A percentile compares a stretch with the other conserved stretches of the same genome.
Conservation (phyloP, 2,797 vertebrate genomes). For the Rhabdophis nuchalis region DNA sequence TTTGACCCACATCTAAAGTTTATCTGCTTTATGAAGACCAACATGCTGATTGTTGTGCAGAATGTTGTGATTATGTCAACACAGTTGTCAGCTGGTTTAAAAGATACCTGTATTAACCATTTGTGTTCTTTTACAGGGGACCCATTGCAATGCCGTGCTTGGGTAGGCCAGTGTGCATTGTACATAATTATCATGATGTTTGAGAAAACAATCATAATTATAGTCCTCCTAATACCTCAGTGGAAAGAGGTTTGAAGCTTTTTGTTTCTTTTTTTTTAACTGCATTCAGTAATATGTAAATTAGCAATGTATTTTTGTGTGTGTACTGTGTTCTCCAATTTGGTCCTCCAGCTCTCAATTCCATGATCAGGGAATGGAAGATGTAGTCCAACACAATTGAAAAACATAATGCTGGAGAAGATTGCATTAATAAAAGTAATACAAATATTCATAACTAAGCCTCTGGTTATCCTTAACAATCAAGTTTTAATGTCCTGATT, state of each 20-base stretch:
- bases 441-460: neutral
- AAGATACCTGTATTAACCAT: neutral
- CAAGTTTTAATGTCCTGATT: neutral
- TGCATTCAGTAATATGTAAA: neutral
- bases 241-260: conserved; percentile 87
- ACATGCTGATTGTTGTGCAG: neutral
- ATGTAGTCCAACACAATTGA: neutral
- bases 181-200: conserved; percentile 98
- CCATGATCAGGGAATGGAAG: neutral
- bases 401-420: neutral
- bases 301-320: neutral
- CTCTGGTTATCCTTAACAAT: neutral
- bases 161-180: conserved; percentile 92
- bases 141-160: conserved; percentile 89
- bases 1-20: neutral
- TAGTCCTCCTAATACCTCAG: conserved; percentile 92
- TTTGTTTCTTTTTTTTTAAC: neutral
- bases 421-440: neutral
- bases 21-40: neutral
- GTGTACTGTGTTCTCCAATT: neutral
- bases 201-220: conserved; percentile 94
- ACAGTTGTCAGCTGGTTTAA: neutral
- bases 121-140: conserved; percentile 77
- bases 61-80: neutral
- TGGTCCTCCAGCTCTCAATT: neutral